phyloP scores from a whole-genome alignment of 2,113 vertebrate species.

The Turnix velox region DNA sequence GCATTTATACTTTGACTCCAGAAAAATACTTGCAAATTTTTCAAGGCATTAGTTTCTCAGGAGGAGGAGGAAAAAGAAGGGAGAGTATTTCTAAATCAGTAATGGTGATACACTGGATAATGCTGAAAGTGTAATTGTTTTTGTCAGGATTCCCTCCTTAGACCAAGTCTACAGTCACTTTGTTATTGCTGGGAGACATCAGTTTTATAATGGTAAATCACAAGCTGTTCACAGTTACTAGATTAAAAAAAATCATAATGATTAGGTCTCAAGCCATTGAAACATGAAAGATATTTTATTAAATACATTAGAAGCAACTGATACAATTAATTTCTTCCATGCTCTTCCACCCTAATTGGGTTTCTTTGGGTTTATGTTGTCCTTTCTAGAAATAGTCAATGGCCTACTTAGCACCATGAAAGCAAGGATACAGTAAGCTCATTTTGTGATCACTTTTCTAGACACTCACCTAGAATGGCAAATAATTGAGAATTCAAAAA shows the following conservation, averaged over 20 bases:
- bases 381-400: neutral
- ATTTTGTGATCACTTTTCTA: neutral
- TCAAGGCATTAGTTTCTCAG: neutral
- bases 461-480: neutral
- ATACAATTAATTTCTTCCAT: neutral
- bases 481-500: neutral
- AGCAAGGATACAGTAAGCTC: neutral
- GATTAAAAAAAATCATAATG: neutral
- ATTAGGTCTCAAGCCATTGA: neutral
- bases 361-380: neutral
- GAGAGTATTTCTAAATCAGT: neutral
- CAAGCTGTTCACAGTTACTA: slow-evolving; percentile 12
- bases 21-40: neutral
- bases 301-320: neutral
- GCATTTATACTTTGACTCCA: neutral
- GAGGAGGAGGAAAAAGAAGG: neutral
- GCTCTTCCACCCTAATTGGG: neutral
- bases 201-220: neutral
- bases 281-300: neutral
- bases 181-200: slow-evolving; percentile 4
- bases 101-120: neutral
- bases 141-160: neutral
- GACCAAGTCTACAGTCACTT: neutral
- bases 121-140: neutral
- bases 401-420: neutral